Conservation (phyloP, 2,113 vertebrate species). For the Melanostigma gelatinosum region DNA sequence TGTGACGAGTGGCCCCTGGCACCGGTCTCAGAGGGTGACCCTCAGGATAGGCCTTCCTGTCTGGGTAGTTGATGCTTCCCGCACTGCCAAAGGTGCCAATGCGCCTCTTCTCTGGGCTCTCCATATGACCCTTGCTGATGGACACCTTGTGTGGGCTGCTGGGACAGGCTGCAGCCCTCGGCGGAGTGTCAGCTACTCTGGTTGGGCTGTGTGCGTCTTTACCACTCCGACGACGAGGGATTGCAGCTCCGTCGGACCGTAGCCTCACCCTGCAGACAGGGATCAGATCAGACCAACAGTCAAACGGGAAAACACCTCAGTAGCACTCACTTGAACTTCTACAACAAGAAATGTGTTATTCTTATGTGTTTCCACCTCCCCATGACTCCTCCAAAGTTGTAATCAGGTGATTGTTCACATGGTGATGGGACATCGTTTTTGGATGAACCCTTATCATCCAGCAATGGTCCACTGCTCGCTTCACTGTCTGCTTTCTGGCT, state of each 20-base stretch:
- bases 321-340: background rate
- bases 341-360: background rate
- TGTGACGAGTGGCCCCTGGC: constrained; percentile 94
- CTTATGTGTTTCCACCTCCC: constrained; percentile 85
- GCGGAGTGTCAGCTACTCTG: constrained; percentile 92
- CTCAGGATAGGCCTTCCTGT: constrained; percentile 91
- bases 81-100: constrained; percentile 95
- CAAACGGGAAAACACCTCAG: background rate
- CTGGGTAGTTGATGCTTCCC: constrained; percentile 95
- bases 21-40: constrained; percentile 88
- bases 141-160: constrained; percentile 97
- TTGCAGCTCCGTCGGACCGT: constrained; percentile 93
- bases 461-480: constrained; percentile 94
- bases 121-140: constrained; percentile 88
- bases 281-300: background rate
- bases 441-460: constrained; percentile 95
- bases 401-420: constrained; percentile 91
- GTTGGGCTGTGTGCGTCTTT: constrained; percentile 94
- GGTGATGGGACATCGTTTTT: constrained; percentile 96
- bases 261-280: constrained; percentile 87
- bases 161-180: constrained; percentile 94
- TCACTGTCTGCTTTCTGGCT: constrained; percentile 99
- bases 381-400: constrained; percentile 91
- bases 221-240: constrained; percentile 91
- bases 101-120: constrained; percentile 95